Conservation (phyloP, 2,113 vertebrate species). For the Naja naja region DNA sequence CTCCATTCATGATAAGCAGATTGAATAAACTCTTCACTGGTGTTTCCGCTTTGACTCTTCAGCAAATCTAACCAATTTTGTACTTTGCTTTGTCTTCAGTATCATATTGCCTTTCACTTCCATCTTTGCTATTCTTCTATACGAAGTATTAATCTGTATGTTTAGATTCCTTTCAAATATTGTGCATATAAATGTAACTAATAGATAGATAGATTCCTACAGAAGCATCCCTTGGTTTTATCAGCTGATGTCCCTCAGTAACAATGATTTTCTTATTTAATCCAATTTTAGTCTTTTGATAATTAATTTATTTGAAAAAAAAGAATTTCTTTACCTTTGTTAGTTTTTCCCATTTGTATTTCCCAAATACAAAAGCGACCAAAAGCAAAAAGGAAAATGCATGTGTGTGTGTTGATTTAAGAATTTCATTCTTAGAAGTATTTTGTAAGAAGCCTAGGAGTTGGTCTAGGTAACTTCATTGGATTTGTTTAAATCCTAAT, state of each 20-base stretch:
- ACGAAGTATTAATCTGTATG: too few species aligned
- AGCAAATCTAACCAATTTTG: too few species aligned
- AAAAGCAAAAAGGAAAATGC: not conserved
- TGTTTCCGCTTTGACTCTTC: too few species aligned
- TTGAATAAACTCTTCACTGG: too few species aligned
- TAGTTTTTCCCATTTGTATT: not conserved
- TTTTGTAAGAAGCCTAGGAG: not conserved
- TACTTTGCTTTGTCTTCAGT: too few species aligned
- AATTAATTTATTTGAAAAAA: too few species aligned
- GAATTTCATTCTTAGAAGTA: not conserved
- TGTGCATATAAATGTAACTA: not conserved
- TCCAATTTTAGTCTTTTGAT: too few species aligned
- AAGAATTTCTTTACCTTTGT: not conserved
- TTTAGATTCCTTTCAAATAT: too few species aligned
- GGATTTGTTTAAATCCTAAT: not conserved
- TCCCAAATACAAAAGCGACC: not conserved
- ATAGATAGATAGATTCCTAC: too few species aligned
- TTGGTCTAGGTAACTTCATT: not conserved
- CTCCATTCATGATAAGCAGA: not conserved
- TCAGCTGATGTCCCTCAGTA: too few species aligned
- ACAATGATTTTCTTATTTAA: too few species aligned
- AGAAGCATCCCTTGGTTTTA: not conserved
- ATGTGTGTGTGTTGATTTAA: not conserved
- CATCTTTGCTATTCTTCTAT: not conserved
- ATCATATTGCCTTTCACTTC: not conserved